phyloP scores from a whole-genome alignment of 53 echinoderm and acorn worm species.

The Zoroaster sp. region DNA sequence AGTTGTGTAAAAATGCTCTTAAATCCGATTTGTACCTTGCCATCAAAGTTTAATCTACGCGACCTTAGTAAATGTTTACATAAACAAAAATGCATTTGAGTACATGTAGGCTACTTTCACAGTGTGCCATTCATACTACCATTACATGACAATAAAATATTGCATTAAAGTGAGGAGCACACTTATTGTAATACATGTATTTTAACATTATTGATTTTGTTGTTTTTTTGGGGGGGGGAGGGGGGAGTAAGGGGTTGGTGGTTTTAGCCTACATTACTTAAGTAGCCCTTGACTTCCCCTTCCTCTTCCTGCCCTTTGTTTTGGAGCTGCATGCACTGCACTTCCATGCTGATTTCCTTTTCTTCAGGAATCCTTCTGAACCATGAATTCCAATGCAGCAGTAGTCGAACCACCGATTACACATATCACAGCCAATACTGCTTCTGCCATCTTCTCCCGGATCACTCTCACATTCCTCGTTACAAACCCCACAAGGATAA shows the following conservation, averaged over 20 bases:
- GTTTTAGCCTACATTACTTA: too few species aligned
- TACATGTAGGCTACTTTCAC: not conserved
- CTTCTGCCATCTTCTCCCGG: not conserved
- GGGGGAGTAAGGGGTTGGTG: too few species aligned
- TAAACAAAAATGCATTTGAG: not conserved
- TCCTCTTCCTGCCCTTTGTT: conserved; percentile 17
- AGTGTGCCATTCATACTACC: not conserved
- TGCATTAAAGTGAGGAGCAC: not conserved
- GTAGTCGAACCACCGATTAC: conserved; percentile 51
- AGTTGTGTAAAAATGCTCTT: not conserved
- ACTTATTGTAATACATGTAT: not conserved
- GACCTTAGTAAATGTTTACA: not conserved
- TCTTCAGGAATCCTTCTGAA: conserved; percentile 45
- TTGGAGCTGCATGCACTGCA: conserved; percentile 38
- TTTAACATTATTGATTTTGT: not conserved
- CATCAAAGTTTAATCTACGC: not conserved
- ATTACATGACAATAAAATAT: not conserved
- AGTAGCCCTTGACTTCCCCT: not conserved
- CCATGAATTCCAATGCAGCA: conserved; percentile 35
- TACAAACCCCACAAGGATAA: conserved; percentile 41
- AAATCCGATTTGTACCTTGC: not conserved
- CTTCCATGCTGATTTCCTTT: conserved; percentile 47
- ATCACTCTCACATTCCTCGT: conserved; percentile 15
- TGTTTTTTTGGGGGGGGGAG: too few species aligned
- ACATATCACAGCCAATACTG: conserved; percentile 59